Base-by-base conservation (phyloP, 1,140 invertebrate genomes). In the Drosophila sp. region DNA sequence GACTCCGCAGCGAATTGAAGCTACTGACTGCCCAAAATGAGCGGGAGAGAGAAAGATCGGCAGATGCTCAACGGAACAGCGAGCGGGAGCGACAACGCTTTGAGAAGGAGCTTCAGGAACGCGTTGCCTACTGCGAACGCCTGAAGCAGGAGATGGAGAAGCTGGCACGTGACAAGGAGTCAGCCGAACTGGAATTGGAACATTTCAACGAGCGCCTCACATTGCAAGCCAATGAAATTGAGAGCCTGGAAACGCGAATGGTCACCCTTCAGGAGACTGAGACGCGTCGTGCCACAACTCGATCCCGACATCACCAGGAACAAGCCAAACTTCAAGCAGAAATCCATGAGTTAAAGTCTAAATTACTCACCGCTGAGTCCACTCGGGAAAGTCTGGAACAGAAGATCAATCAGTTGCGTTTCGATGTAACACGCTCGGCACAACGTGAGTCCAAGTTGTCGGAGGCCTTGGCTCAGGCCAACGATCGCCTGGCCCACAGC, bases 21-120 rank as follows among this genome's bases (percentile, higher is more conserved):
- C 54, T 93, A 1, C 67, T 94, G 53, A 92, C 92, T 7, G 92
- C 93, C 0, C 93, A 93, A 78, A 92, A 93, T 66, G 92, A 93
- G 41, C 72, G 92, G 18, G 93, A 94, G 78, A 87, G 92, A 32
- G 90, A 90, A 21, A 81, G 93, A 34, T 72, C 78, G 4, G 83
- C 67, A n/a, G 93, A 94, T 82, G 79, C 92, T 14, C 92, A 92
- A 41, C 90, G 92, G 2, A 79, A 83, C 69, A 81, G 92, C 6
- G 89, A 93, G 76, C 59, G 93, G 86, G 73, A 93, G 90, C 78
- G 93, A 75, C 76, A 91, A 78, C 73, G 92, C 2, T 91, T 91
- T 25, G 94, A 94, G 56, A 93, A 93, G 5, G 94, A 95, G 72
- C 75, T 94, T 0, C 93, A 93, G 53, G 92, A 93, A 0, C 93